Conservation (phyloP, 53 echinoderm and acorn worm species). For the Paelopatides confundens region DNA sequence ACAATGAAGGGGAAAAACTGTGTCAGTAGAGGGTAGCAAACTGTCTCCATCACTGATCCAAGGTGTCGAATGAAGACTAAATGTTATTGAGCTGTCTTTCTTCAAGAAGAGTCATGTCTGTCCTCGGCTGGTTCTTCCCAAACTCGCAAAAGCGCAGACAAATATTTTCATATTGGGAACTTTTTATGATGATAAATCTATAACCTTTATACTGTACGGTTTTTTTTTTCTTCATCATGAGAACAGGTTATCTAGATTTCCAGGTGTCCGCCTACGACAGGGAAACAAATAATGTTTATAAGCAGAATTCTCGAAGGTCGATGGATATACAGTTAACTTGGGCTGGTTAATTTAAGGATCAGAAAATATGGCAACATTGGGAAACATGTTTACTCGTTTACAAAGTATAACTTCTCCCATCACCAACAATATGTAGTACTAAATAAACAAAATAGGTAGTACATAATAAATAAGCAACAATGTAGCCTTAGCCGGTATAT, state of each 20-base stretch:
- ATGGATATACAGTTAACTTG: too few relatives aligned
- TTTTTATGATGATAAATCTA: not conserved
- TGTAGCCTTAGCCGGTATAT: too few relatives aligned
- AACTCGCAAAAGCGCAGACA: not conserved
- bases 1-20: too few relatives aligned
- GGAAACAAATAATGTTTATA: not conserved
- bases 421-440: too few relatives aligned
- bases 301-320: too few relatives aligned
- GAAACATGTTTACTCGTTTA: too few relatives aligned
- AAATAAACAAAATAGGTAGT: too few relatives aligned
- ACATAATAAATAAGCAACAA: too few relatives aligned
- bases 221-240: constrained; percentile 14
- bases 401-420: too few relatives aligned
- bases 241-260: not conserved
- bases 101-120: not conserved
- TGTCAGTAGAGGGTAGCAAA: not conserved
- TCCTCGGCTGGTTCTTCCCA: not conserved
- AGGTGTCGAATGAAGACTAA: not conserved
- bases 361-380: too few relatives aligned
- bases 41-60: not conserved
- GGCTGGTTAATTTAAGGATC: too few relatives aligned
- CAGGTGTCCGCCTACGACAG: constrained; percentile 18
- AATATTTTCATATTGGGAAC: constrained; percentile 33
- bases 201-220: too few relatives aligned
- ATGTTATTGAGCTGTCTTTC: not conserved